Conservation (phyloP, 2,113 vertebrate species). For the Xiphorhynchus elegans region DNA sequence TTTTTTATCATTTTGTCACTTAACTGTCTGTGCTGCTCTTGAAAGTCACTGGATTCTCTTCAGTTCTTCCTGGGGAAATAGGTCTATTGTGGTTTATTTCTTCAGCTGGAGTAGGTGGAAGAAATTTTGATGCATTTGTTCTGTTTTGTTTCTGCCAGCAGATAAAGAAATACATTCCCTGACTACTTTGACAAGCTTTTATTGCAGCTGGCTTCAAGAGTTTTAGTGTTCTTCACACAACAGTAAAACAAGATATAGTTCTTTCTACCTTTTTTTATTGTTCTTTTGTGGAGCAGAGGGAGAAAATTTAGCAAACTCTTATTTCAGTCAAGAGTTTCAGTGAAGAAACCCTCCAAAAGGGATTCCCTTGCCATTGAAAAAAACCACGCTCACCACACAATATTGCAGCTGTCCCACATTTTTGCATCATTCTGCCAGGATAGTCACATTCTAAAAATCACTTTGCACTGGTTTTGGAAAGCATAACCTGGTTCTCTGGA, state of each 20-base stretch:
- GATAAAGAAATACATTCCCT: not conserved
- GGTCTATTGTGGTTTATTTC: not conserved
- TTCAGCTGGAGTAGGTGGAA: not conserved
- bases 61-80: not conserved
- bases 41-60: not conserved
- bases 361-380: not conserved
- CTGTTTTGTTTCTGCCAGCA: not conserved
- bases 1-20: not conserved
- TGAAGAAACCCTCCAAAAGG: not conserved
- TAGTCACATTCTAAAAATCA: not conserved
- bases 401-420: not conserved
- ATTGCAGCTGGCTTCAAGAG: not conserved
- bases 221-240: not conserved
- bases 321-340: not conserved
- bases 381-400: rapidly evolving
- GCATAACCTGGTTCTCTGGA: not conserved
- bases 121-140: not conserved
- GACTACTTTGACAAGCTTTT: not conserved
- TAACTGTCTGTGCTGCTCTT: not conserved
- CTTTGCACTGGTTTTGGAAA: not conserved
- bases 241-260: not conserved
- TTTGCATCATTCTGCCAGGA: not conserved
- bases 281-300: not conserved
- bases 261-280: not conserved
- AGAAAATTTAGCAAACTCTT: not conserved